Conservation (phyloP, 2,888 invertebrate species). For the Melitaea athalia region DNA sequence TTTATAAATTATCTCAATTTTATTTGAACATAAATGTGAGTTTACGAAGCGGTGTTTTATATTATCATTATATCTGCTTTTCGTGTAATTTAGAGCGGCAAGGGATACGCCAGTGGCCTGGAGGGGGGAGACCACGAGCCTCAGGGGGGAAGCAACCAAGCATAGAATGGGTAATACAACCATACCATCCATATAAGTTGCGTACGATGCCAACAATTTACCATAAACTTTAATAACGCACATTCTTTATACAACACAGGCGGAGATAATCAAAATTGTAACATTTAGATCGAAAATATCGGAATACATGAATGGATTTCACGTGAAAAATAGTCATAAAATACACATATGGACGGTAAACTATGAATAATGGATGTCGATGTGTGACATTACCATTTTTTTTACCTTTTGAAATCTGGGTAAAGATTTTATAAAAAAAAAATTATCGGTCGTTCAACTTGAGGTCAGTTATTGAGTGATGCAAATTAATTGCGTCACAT, state of each 20-base stretch:
- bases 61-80: conserved; percentile 40
- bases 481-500: conserved; percentile 30
- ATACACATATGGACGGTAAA: conserved; percentile 53
- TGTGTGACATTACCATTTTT: conserved; percentile 62
- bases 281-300: conserved; percentile 67
- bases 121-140: conserved; percentile 49
- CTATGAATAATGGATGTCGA: conserved; percentile 68
- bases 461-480: conserved; percentile 24
- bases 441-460: conserved; percentile 74
- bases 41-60: conserved; percentile 51
- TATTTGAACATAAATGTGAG: conserved; percentile 43
- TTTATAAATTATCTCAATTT: conserved; percentile 23
- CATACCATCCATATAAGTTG: conserved; percentile 26
- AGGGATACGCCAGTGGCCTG: conserved; percentile 50
- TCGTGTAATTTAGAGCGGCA: conserved; percentile 29
- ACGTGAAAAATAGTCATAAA: conserved; percentile 55
- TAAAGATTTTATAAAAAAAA: conserved; percentile 63
- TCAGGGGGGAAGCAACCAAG: conserved; percentile 53
- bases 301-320: conserved; percentile 57
- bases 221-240: conserved; percentile 49
- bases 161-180: conserved; percentile 50
- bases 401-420: conserved; percentile 65
- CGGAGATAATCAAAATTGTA: conserved; percentile 55
- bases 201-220: conserved; percentile 43
- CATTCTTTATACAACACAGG: conserved; percentile 48